Base-by-base conservation (phyloP, 2,797 vertebrate species). In the Lutjanus campechanus region DNA sequence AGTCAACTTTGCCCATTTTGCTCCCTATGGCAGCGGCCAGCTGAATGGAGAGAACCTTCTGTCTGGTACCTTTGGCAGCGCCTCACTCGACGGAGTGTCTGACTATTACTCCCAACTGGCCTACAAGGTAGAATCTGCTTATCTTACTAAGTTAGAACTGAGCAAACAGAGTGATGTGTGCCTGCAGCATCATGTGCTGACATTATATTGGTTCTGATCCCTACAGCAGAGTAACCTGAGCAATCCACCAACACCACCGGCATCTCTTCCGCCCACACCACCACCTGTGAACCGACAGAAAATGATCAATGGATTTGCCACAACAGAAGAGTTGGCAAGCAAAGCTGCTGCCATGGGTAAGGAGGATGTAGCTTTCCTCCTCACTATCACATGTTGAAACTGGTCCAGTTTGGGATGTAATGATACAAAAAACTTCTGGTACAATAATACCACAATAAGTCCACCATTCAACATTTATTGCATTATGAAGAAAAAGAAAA, bases 101-200 rank as follows among this genome's bases (percentile, higher is more conserved):
- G 98, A 99, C 95, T 99, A 99, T 95, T 99, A 99, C 94, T 98
- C 98, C 88, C 98, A 99, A 77, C 96, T 99, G 88, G 97, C 98
- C 89, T 97, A 98, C 95, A 99, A 99, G 97, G 98, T 99, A 91
- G 86, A 84, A 65, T 58, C 17, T 53, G n/a, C 40, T 64, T 72
- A 43, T 55, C 22, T 58, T 46, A 53, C 49, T 40, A 4, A 40
- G 41, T 22, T n/a, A 36, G 58, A 60, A 43, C 40, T 13, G 36
- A 10, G 29, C 77, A n/a, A 77, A 65, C 59, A 11, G 46, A 64
- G 7, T 40, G 20, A 12, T 60, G 46, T 20, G 62, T 58, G 53
- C 46, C 44, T 73, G 50, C 16, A 66, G 47, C 51, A 47, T 53
- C 22, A 5, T 73, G 43, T 73, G 43, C 76, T 93, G 51, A 92